Evolutionary conservation across 1,140 invertebrate genomes (phyloP), one percentile per base, ranked within the genome.

Genomic region (Aphaenogaster rudis): DNA sequence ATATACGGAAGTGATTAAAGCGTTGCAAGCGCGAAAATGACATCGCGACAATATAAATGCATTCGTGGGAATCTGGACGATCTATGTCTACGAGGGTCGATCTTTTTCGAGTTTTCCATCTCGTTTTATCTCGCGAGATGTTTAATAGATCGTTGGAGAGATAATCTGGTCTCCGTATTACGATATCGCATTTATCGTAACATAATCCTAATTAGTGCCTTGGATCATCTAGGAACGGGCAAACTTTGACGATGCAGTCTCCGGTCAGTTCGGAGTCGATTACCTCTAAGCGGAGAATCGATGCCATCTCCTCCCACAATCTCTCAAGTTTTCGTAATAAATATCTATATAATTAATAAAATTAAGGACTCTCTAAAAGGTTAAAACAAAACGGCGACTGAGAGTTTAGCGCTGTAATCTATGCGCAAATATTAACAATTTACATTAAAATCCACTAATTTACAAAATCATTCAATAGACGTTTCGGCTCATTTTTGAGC

Each of bases 1-100:
- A 66, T 54, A 13, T 17, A 71, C 63, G 81, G 48, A 36, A 57
- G 45, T 54, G 77, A 84, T 79, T 81, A 78, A 48, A 21, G n/a
- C 57, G 13, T 11, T 63, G 36, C 11, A 50, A 52, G 13, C 45
- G 1, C 39, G 15, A 61, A 33, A 48, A 48, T 63, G 2, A 42
- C 54, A 17, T 42, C 11, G 33, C 57, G 0, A 21, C 57, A 13
- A 48, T 36, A 13, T 13, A 45, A 48, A 2, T 33, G 42, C 52
- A 13, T 7, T 17, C 33, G 3, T 42, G 4, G 64, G 2, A 66
- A 45, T 67, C n/a, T 13, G 9, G 9, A 33, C 6, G 21, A 28
- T 28, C n/a, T 2, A 50, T 42, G 11, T 13, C 66, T 17, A 9
- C 11, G 3, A 61, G 11, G 2, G 9, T 28, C 45, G 11, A 48